Evolutionary conservation across 2,888 invertebrate species (phyloP).

Genomic region (Marronus borbonicus): DNA sequence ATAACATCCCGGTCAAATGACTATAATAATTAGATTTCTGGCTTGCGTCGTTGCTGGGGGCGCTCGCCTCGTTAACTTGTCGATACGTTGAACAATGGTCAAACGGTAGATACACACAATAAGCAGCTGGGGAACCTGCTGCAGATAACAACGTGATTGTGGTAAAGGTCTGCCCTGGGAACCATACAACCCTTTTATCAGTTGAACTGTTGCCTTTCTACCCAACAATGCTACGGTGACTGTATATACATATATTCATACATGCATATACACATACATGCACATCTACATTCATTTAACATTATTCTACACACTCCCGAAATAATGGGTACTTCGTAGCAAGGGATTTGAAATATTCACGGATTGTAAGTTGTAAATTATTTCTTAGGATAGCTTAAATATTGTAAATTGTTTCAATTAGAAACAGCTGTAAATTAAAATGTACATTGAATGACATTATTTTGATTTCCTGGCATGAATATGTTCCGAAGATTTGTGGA

Average conservation of each 20-base stretch:
- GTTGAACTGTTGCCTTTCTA: conserved; percentile 55
- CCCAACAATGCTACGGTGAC: conserved; percentile 24
- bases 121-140: conserved; percentile 58
- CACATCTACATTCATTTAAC: conserved; percentile 56
- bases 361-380: background rate
- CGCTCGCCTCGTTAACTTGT: conserved; percentile 66
- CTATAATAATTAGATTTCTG: conserved; percentile 50
- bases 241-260: background rate
- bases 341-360: conserved; percentile 48
- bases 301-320: conserved; percentile 59
- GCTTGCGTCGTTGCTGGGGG: conserved; percentile 50
- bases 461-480: too few relatives aligned
- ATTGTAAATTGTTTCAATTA: background rate
- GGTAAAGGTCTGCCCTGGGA: conserved; percentile 62
- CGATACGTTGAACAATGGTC: conserved; percentile 67
- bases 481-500: too few relatives aligned
- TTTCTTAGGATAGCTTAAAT: background rate
- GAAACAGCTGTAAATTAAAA: too few relatives aligned
- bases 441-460: too few relatives aligned
- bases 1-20: conserved; percentile 45
- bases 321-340: conserved; percentile 56
- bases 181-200: conserved; percentile 64
- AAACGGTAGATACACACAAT: conserved; percentile 58
- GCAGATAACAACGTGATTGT: conserved; percentile 67
- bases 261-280: background rate